phyloP scores from a whole-genome alignment of 2,113 vertebrate genomes.

The Cololabis saira region DNA sequence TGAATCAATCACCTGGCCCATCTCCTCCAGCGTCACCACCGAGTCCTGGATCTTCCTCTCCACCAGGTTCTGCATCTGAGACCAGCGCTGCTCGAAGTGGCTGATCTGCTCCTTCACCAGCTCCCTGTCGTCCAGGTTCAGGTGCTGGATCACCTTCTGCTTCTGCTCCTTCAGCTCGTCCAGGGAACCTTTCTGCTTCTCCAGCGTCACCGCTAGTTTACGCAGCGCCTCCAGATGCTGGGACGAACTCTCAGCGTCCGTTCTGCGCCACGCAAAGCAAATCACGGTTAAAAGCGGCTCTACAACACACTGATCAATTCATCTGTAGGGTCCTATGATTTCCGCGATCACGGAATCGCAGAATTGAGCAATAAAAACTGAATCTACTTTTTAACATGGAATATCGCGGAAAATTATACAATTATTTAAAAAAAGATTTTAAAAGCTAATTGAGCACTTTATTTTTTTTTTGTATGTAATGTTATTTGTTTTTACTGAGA shows the following conservation, averaged over 20 bases:
- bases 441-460: too few species aligned
- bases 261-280: slow-evolving; percentile 79
- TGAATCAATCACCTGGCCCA: too few species aligned
- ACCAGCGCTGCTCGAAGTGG: slow-evolving; percentile 94
- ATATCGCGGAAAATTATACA: too few species aligned
- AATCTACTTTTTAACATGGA: too few species aligned
- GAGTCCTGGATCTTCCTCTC: slow-evolving; percentile 91
- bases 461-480: too few species aligned
- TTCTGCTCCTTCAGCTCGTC: slow-evolving; percentile 92
- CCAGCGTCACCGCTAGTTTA: slow-evolving; percentile 84
- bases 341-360: too few species aligned
- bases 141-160: slow-evolving; percentile 88
- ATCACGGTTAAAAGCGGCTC: too few species aligned
- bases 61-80: slow-evolving; percentile 90
- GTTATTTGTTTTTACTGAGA: too few species aligned
- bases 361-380: too few species aligned
- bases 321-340: too few species aligned
- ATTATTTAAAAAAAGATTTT: too few species aligned
- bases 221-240: slow-evolving; percentile 89
- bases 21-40: slow-evolving; percentile 88
- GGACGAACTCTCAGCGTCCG: slow-evolving; percentile 92
- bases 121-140: slow-evolving; percentile 93
- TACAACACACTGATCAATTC: too few species aligned
- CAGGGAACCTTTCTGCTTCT: slow-evolving; percentile 86
- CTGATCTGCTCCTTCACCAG: slow-evolving; percentile 92